These are phyloP conservation scores for Capreolus pygargus DNA, from an alignment of 2,113 vertebrate genomes.

Conservation along the genomic window DNA sequence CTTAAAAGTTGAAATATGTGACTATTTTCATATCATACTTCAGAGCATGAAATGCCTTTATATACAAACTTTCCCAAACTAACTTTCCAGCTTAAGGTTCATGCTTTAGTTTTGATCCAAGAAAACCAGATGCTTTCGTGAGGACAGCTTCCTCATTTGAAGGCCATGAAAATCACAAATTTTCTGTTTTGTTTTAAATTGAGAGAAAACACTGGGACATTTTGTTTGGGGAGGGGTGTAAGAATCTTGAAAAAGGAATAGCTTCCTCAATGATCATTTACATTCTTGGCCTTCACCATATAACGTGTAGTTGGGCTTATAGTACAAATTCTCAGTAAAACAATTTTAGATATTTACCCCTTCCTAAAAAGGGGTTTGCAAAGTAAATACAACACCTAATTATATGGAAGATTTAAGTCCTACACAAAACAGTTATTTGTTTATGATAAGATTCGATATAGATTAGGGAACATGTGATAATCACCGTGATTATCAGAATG, in stretches of 20 bases:
- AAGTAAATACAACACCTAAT: conserved; percentile 13
- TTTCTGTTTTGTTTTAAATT: conserved; percentile 57
- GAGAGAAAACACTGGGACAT: conserved; percentile 26
- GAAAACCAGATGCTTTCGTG: conserved; percentile 69
- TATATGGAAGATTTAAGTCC: conserved; percentile 20
- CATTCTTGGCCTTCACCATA: background rate
- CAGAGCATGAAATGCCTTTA: conserved; percentile 57
- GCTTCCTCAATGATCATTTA: background rate
- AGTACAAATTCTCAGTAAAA: conserved; percentile 7
- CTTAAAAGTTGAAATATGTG: conserved; percentile 56
- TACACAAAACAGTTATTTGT: conserved; percentile 29
- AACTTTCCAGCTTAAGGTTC: conserved; percentile 60
- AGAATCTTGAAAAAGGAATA: conserved; percentile 20
- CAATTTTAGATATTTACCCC: conserved; percentile 19
- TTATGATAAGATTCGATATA: background rate
- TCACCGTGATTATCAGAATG: background rate
- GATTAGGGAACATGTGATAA: background rate
- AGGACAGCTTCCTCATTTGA: conserved; percentile 57
- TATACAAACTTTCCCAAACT: conserved; percentile 55
- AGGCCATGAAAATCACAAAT: conserved; percentile 55
- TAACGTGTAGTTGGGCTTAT: background rate
- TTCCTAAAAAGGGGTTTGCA: background rate
- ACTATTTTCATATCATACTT: conserved; percentile 66
- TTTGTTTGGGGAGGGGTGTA: background rate
- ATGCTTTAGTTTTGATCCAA: conserved; percentile 64